Conservation (phyloP, 2,113 vertebrate species). For the Erythrolamprus reginae region DNA sequence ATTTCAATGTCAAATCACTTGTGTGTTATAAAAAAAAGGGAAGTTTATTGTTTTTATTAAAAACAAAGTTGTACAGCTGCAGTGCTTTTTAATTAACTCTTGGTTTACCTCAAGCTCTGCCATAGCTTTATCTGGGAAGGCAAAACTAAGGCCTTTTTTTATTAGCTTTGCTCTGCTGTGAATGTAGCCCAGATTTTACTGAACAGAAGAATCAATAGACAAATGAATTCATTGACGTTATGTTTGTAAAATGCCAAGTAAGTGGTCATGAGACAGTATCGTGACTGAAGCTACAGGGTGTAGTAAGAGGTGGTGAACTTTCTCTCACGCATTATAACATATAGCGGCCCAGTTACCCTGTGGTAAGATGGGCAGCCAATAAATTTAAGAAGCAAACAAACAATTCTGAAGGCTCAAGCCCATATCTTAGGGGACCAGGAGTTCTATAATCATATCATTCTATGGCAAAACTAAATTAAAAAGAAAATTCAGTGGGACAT, state of each 20-base stretch:
- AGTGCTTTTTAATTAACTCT: slow-evolving; percentile 59
- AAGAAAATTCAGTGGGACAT: too few relatives aligned
- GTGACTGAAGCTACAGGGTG: not conserved
- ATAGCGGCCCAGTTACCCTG: not conserved
- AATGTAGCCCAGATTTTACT: not conserved
- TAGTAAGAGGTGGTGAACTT: not conserved
- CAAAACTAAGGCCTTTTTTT: not conserved
- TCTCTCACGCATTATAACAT: not conserved
- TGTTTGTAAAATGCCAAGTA: not conserved
- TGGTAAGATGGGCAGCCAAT: not conserved
- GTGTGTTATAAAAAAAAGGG: slow-evolving; percentile 76
- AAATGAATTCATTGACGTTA: not conserved
- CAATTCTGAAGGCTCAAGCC: too few relatives aligned
- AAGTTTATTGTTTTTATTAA: slow-evolving; percentile 71
- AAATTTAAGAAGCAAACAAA: not conserved
- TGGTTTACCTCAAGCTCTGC: slow-evolving; percentile 22
- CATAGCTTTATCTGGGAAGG: not conserved
- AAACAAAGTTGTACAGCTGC: slow-evolving; percentile 51
- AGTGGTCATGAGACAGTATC: not conserved
- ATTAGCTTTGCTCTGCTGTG: not conserved
- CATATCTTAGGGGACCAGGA: not conserved
- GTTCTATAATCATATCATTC: not conserved
- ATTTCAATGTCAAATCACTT: slow-evolving; percentile 75
- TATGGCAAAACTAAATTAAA: not conserved
- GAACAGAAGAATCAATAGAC: not conserved